phyloP scores from a whole-genome alignment of 2,113 vertebrate species.

The Oryctolagus cuniculus region DNA sequence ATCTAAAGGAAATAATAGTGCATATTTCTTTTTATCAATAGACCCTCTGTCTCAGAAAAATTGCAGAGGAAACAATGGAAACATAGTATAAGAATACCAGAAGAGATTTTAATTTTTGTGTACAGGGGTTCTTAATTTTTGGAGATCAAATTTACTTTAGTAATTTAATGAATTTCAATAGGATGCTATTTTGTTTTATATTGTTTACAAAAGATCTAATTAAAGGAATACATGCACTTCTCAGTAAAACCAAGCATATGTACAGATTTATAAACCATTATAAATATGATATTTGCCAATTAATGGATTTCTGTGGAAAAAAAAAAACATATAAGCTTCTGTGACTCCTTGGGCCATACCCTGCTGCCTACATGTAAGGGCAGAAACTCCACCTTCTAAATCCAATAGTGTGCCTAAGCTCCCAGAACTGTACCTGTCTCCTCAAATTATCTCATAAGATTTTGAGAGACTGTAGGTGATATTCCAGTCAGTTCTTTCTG shows the following conservation, averaged over 20 bases:
- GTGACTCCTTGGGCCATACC: background rate
- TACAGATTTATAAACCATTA: background rate
- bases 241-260: background rate
- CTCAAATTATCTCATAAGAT: fast-evolving
- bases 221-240: background rate
- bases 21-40: background rate
- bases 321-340: background rate
- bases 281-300: background rate
- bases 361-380: too few relatives aligned
- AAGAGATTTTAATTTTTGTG: background rate
- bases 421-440: background rate
- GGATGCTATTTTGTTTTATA: background rate
- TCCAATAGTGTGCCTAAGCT: background rate
- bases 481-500: background rate
- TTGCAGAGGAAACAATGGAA: background rate
- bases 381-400: background rate
- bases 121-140: constrained; percentile 23
- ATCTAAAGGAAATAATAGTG: background rate
- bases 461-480: background rate
- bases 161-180: background rate
- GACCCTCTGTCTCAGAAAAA: background rate
- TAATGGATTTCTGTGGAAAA: background rate
- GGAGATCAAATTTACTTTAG: background rate
- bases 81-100: background rate
- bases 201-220: background rate